Evolutionary conservation across 1,140 invertebrate genomes (phyloP), one percentile per base, ranked within the genome.

Genomic region (Adoxophyes honmai): DNA sequence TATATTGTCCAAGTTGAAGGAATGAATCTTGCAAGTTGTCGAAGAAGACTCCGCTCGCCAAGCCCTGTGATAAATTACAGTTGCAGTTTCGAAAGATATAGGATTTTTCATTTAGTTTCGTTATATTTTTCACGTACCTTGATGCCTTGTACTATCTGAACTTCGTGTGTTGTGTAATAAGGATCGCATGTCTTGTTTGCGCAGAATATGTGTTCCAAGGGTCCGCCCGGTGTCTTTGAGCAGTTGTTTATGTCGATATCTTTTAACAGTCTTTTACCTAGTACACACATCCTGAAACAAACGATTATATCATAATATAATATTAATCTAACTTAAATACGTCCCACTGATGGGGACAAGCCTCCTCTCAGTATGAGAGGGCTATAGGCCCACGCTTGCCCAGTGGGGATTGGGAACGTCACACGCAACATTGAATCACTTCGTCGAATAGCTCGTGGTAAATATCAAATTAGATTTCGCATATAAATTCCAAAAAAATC

Each of bases 221-320:
- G 73, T 16, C 93, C 91, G 55, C 82, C 91, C 10, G 87, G 69
- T 18, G 93, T 92, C 85, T 98, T 98, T 54, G 92, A 93, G 79
- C 98, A 99, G 55, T 96, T 92, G 0, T 81, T 89, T 36, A 94
- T 90, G 14, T 92, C 80, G 48, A 95, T 92, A 65, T 96, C 93
- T 83, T 96, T 96, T 2, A 97, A 82, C 42, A 99, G 89, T 16
- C 98, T 92, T 65, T 94, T 96, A 7, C 98, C 98, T 8, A 99
- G 92, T 14, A 97, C 91, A 88, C 98, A 99, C 91, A 99, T 95
- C 75, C 97, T 99, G 88, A 33, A 92, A 91, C 66, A 69, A 69
- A 57, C 66, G 62, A 57, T 38, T 6, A n/a, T n/a, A n/a, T n/a
- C n/a, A n/a, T n/a, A n/a, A n/a, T n/a, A n/a, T n/a, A n/a, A n/a